phyloP scores from a whole-genome alignment of 1,140 invertebrate genomes.

The Tribolium castaneum region DNA sequence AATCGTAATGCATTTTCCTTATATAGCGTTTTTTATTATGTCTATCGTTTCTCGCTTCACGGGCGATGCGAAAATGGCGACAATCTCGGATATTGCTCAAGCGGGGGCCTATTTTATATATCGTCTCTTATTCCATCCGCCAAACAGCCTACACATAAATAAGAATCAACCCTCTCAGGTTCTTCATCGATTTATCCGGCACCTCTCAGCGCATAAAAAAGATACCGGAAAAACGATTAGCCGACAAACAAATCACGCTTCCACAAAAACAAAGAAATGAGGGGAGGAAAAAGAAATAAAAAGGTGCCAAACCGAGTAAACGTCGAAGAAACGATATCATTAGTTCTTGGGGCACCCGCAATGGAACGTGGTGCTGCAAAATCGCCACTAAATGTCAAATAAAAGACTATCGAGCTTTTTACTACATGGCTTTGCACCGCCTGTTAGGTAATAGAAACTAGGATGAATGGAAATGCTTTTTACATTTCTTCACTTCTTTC shows the following conservation, averaged over 20 bases:
- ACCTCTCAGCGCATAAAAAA: neutral
- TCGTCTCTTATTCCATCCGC: constrained; percentile 14
- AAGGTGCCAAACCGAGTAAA: constrained; percentile 41
- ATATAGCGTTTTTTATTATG: constrained; percentile 57
- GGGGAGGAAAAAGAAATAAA: neutral
- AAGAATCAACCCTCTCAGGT: constrained; percentile 8
- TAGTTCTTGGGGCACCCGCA: constrained; percentile 48
- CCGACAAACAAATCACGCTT: constrained; percentile 20
- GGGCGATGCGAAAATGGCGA: constrained; percentile 50
- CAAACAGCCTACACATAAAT: constrained; percentile 30
- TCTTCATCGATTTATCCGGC: constrained; percentile 15
- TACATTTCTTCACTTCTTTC: constrained; percentile 30
- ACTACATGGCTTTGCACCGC: constrained; percentile 40
- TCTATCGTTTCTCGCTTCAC: constrained; percentile 51
- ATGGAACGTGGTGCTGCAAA: constrained; percentile 51
- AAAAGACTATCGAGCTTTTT: constrained; percentile 56
- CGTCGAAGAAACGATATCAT: constrained; percentile 55
- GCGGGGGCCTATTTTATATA: constrained; percentile 44
- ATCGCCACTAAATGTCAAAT: constrained; percentile 58
- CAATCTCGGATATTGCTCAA: constrained; percentile 54
- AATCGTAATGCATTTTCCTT: constrained; percentile 65
- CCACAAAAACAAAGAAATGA: constrained; percentile 10
- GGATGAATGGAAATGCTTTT: constrained; percentile 54
- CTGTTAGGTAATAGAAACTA: constrained; percentile 55
- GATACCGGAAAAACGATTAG: neutral